Conservation (phyloP, 1,140 invertebrate genomes). For the Drosophila neocordata region DNA sequence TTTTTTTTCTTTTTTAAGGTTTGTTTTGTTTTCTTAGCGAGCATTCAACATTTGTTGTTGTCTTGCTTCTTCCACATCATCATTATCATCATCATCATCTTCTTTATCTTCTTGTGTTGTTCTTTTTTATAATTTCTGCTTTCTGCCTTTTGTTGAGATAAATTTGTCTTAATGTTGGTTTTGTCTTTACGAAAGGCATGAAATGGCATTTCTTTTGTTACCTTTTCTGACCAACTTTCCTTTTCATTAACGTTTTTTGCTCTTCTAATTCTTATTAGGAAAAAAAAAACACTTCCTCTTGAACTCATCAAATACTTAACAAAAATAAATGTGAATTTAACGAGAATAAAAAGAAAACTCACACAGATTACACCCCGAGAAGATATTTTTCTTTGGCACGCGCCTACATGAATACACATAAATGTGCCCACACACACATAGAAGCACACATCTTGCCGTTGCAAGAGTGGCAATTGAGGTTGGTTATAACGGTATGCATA, state of each 20-base stretch:
- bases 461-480: too few relatives aligned
- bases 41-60: background rate
- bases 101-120: slow-evolving; percentile 21
- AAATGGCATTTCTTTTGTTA: slow-evolving; percentile 49
- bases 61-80: background rate
- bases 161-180: slow-evolving; percentile 40
- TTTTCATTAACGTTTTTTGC: slow-evolving; percentile 53
- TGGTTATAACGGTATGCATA: too few relatives aligned
- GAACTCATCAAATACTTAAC: slow-evolving; percentile 34
- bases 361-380: too few relatives aligned
- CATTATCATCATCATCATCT: background rate
- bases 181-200: slow-evolving; percentile 39
- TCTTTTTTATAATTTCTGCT: slow-evolving; percentile 49
- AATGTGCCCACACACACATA: too few relatives aligned
- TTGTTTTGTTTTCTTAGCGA: slow-evolving; percentile 27
- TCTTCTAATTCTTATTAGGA: slow-evolving; percentile 15
- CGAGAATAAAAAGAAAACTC: background rate
- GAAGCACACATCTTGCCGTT: too few relatives aligned
- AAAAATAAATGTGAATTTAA: background rate
- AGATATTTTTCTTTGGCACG: too few relatives aligned
- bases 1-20: slow-evolving; percentile 43
- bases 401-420: too few relatives aligned
- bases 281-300: background rate
- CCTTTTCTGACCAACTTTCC: slow-evolving; percentile 51
- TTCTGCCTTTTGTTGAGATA: slow-evolving; percentile 42